Base-by-base conservation (phyloP, 2,888 invertebrate species). In the Neelides folsomi region DNA sequence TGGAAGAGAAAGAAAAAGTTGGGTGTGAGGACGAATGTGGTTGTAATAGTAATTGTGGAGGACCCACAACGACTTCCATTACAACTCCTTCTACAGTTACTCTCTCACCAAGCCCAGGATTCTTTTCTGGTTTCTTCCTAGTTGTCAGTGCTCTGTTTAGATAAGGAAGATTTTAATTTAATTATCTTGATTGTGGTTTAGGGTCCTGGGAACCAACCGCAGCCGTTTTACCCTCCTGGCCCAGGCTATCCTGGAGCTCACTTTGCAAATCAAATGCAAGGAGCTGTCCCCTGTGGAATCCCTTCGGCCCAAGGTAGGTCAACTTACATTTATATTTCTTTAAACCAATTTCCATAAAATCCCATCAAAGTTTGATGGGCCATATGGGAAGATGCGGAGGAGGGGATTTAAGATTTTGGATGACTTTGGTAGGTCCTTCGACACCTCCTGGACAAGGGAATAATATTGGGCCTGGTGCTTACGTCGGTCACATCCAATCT, bases 171-270 rank as follows among this genome's bases (percentile, higher is more conserved):
- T 19, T 34, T 45, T 13, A 45, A n/a, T 35, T 47, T 47, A 15
- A 19, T 13, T 49, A 27, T 27, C 40, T 51, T 42, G 42, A 36
- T 47, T 44, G 43, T 47, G 10, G 43, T 20, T 37, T 51, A 64
- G 64, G 62, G 58, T 51, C 60, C 62, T 44, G 62, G 60, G 34
- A 62, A 52, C 54, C 61, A 62, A 54, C 51, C 55, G 18, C 64
- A 62, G 46, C 60, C 55, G 39, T 64, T 59, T 46, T 64, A 59
- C 53, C 60, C 62, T 42, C 54, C 64, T 50, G 62, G 62, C 37
- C 60, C 59, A 37, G 60, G 59, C 16, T 64, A 51, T 51, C 59
- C 64, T 8, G 57, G 56, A 52, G 48, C 53, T 47, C 60, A 57
- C 48, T 64, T 56, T 42, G 53, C 56, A 16, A 56, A 58, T 39